A percentile compares a stretch with the other conserved stretches of the same genome.
phyloP scores from a whole-genome alignment of 1,140 invertebrate genomes.

The Cryptotermes secundus region DNA sequence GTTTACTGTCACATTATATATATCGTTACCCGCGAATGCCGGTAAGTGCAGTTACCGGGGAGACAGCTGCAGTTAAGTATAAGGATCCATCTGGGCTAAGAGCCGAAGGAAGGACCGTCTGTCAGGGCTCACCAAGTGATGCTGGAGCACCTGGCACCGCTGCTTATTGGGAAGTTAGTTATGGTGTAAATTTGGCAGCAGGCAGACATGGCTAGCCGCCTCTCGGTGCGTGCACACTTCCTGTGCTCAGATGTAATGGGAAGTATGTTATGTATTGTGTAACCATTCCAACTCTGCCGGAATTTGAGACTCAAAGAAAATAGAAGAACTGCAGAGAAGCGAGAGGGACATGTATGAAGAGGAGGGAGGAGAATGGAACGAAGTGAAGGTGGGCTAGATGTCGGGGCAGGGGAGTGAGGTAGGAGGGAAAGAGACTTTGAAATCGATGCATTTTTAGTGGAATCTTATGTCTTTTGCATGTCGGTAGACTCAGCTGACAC shows the following conservation, averaged over 20 bases:
- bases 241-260: neutral
- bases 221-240: too few relatives aligned
- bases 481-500: conserved; percentile 22
- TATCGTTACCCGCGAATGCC: too few relatives aligned
- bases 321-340: conserved; percentile 2
- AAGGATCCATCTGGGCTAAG: too few relatives aligned
- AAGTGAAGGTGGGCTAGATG: conserved; percentile 16
- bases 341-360: neutral
- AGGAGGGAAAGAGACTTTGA: conserved; percentile 31
- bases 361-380: neutral
- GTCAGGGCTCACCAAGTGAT: too few relatives aligned
- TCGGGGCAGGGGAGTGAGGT: neutral
- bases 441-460: conserved; percentile 40
- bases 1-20: too few relatives aligned
- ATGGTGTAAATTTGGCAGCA: too few relatives aligned
- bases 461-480: conserved; percentile 40
- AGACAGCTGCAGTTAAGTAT: too few relatives aligned
- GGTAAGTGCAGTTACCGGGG: too few relatives aligned
- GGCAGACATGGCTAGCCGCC: too few relatives aligned
- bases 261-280: neutral
- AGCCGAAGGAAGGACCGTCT: too few relatives aligned
- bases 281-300: conserved; percentile 9
- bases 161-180: too few relatives aligned
- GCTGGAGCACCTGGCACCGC: too few relatives aligned
- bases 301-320: neutral